A percentile compares a stretch with the other conserved stretches of the same genome.
Conservation (phyloP, 2,797 vertebrate species). For the Bufotes viridis region DNA sequence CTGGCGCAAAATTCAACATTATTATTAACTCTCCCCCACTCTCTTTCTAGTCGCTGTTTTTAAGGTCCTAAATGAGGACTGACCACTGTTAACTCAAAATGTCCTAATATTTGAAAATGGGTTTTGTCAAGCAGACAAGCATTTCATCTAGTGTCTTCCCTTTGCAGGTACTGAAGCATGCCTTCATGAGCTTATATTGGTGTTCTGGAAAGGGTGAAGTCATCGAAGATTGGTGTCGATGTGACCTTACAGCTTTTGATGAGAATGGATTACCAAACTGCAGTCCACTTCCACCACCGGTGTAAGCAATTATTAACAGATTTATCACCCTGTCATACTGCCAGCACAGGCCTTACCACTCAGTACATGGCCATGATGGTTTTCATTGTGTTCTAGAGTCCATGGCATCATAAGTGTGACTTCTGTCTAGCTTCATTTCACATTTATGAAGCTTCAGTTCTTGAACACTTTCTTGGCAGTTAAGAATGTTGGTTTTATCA, state of each 20-base stretch:
- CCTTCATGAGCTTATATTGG: slow-evolving; percentile 98
- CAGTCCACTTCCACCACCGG: slow-evolving; percentile 90
- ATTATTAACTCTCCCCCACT: too few species aligned
- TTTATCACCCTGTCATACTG: background rate
- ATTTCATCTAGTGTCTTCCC: slow-evolving; percentile 24
- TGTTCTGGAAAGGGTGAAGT: slow-evolving; percentile 98
- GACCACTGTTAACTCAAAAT: background rate
- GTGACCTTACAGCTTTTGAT: slow-evolving; percentile 94
- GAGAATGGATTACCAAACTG: slow-evolving; percentile 95
- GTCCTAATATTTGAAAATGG: background rate
- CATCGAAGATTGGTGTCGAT: slow-evolving; percentile 98
- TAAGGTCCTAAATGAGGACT: too few species aligned
- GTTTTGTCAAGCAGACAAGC: background rate
- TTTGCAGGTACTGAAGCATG: slow-evolving; percentile 89
- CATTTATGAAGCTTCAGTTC: background rate
- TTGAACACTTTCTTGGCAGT: background rate
- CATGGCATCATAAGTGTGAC: background rate
- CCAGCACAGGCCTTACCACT: background rate
- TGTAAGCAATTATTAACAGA: slow-evolving; percentile 80
- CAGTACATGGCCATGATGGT: background rate
- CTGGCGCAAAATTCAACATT: too few species aligned
- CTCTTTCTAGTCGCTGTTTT: too few species aligned
- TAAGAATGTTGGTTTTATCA: background rate
- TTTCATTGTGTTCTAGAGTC: background rate
- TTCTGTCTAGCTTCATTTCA: background rate